These are phyloP conservation scores for Avahi laniger DNA, from an alignment of 2,797 vertebrate genomes.

Conservation along the genomic window DNA sequence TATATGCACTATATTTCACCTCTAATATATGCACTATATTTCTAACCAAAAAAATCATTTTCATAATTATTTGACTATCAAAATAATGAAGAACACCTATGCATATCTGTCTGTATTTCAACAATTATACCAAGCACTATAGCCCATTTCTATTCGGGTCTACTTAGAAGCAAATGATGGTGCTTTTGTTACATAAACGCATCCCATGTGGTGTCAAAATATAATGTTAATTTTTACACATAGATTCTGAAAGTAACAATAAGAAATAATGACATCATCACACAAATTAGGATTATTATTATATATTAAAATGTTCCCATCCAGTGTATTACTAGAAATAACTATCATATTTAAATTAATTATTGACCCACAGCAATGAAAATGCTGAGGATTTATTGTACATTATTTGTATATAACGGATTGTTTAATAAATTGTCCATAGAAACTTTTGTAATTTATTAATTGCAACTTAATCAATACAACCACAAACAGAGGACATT, in stretches of 20 bases:
- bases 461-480: constrained; percentile 73
- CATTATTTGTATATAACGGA: constrained; percentile 40
- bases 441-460: constrained; percentile 76
- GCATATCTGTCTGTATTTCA: not conserved
- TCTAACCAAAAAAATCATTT: constrained; percentile 32
- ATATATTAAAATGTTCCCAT: constrained; percentile 59
- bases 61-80: constrained; percentile 29
- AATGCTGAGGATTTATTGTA: constrained; percentile 58
- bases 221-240: constrained; percentile 62
- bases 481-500: constrained; percentile 49
- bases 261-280: constrained; percentile 63
- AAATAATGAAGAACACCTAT: constrained; percentile 25
- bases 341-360: constrained; percentile 60
- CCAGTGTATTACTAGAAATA: not conserved
- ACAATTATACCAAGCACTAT: not conserved
- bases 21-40: not conserved
- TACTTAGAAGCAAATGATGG: not conserved
- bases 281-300: constrained; percentile 55
- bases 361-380: constrained; percentile 60
- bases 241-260: not conserved
- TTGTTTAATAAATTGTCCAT: constrained; percentile 71
- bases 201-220: not conserved
- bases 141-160: not conserved
- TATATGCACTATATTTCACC: not conserved
- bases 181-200: not conserved